A percentile compares a stretch with the other conserved stretches of the same genome.
Conservation (phyloP, 2,888 invertebrate genomes). For the Napeogenes sylphis region DNA sequence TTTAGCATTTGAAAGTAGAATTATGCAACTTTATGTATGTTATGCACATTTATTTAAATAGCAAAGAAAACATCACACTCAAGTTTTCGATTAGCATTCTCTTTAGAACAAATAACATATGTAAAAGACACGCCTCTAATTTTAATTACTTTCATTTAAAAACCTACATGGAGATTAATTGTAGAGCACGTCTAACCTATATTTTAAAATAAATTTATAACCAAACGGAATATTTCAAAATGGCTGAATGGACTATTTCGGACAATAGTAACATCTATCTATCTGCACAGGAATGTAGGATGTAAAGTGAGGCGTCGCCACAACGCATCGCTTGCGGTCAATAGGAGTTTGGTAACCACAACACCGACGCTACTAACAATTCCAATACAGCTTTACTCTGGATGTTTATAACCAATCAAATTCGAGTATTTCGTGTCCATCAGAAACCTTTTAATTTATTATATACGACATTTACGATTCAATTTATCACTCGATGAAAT, state of each 20-base stretch:
- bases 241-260: background rate
- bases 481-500: constrained; percentile 18
- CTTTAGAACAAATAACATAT: constrained; percentile 12
- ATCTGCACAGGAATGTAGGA: constrained; percentile 23
- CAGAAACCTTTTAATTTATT: constrained; percentile 30
- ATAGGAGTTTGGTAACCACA: constrained; percentile 46
- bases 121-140: constrained; percentile 7
- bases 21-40: constrained; percentile 11
- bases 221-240: background rate
- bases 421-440: constrained; percentile 13
- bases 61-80: constrained; percentile 21
- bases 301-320: constrained; percentile 32
- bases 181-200: too few relatives aligned
- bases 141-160: too few relatives aligned
- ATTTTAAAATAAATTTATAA: too few relatives aligned
- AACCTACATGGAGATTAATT: too few relatives aligned
- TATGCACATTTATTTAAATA: constrained; percentile 20
- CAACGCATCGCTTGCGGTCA: constrained; percentile 54
- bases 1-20: constrained; percentile 18
- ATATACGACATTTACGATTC: constrained; percentile 10
- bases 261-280: constrained; percentile 14
- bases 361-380: constrained; percentile 46
- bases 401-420: constrained; percentile 2
- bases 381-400: constrained; percentile 34
- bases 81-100: constrained; percentile 16